Base-by-base conservation (phyloP, 2,797 vertebrate genomes). In the Sciurus vulgaris region DNA sequence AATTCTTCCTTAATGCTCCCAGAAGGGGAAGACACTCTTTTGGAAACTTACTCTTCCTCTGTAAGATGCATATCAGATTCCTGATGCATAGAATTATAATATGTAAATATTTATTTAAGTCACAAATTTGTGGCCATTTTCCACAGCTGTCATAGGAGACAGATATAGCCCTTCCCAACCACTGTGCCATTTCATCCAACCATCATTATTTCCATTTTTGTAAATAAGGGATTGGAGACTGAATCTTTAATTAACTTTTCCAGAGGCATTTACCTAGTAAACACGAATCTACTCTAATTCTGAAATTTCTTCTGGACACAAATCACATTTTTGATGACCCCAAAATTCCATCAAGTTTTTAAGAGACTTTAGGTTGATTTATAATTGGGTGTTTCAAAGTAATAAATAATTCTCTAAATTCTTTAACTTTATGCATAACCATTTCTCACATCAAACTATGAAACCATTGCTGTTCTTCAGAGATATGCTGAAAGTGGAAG, bases 321-420 rank as follows among this genome's bases (percentile, higher is more conserved):
- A 73, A 74, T 82, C 9, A 73, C 38, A 41, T 78, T 94, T 79
- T 63, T 41, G 3, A 14, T 82, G 44, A 88, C 56, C 59, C 28
- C 82, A 56, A 61, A 93, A 83, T 74, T 95, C 38, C 72, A 70
- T 61, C 67, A 56, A 26, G 18, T 67, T 93, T 73, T 49, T 61
- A 59, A 54, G 61, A 96, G 85, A 90, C 2, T 92, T 93, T 54
- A 30, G 30, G 35, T 56, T 85, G 85, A 92, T 54, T 47, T 85
- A 86, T 88, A 95, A 93, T 82, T 97, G 63, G 1, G 13, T 85
- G 9, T 96, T 89, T 89, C 41, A 77, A 69, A 41, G 30, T 47
- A 95, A 77, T 73, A 92, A 93, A 86, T 79, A 91, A 78, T 95
- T 96, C 44, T 94, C n/a, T 84, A 91, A 78, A 67, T 86, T 91